Evolutionary conservation across 2,797 vertebrate genomes (phyloP), one percentile per base, ranked within the genome.

Genomic region (Cygnus olor): DNA sequence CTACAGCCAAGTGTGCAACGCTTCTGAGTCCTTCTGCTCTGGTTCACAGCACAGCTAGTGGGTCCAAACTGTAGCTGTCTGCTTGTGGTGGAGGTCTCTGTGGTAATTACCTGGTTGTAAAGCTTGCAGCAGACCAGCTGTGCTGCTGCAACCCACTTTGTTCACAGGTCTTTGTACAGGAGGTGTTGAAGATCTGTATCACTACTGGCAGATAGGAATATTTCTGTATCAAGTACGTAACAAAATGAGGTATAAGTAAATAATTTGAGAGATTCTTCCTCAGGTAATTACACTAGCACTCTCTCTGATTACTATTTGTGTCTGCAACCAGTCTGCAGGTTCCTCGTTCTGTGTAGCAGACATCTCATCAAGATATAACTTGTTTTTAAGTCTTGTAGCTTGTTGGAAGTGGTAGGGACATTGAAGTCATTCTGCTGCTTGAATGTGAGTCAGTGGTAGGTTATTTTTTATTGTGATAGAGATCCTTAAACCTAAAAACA

Each of bases 301-400:
- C 15, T 24, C 20, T 47, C 10, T 49, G 47, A 49, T 49, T 34
- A 21, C 56, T n/a, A 22, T 12, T 8, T 47, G 6, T 21, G 8
- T 36, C 36, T 89, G 68, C 24, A 76, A 3, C 14, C 0, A 1
- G 13, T 14, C 20, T 34, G 17, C 14, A 51, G 8, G 17, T 45
- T 66, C 3, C 9, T 44, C 0, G 0, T 38, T 53, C 34, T 25
- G 16, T n/a, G 19, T 42, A 53, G 8, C 11, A 80, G 51, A 72
- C 2, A 12, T 7, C 12, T 74, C 17, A 65, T 44, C 20, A 84
- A 64, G 57, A 56, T 24, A 17, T 2, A 65, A 76, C 20, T 36
- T 22, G 6, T 5, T 64, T 69, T 72, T 64, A 84, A 64, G 49
- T 40, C 12, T 63, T 51, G 3, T 6, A 68, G 10, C 4, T 40